Conservation (phyloP, 92 coral and sea anemone species). For the Porites divaricata region DNA sequence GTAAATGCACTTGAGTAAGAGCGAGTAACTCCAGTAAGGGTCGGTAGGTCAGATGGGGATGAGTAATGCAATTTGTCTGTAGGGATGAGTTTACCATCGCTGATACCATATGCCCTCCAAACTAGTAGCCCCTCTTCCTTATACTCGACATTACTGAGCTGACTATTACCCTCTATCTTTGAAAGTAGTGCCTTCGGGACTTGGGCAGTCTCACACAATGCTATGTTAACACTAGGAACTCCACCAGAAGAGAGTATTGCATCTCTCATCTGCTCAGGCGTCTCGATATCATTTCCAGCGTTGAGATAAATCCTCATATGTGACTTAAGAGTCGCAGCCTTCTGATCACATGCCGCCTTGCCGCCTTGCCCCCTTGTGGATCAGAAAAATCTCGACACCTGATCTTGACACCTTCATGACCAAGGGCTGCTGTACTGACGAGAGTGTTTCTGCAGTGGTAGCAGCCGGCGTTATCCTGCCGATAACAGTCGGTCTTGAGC, state of each 20-base stretch:
- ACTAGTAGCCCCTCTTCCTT: constrained; percentile 39
- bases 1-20: too few relatives aligned
- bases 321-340: too few relatives aligned
- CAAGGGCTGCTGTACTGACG: constrained; percentile 20
- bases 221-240: too few relatives aligned
- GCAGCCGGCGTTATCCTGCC: constrained; percentile 39
- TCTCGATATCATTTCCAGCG: too few relatives aligned
- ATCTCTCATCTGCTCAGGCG: too few relatives aligned
- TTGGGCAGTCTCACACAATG: too few relatives aligned
- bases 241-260: too few relatives aligned
- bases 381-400: constrained; percentile 50
- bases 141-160: constrained; percentile 59
- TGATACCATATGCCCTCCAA: constrained; percentile 29
- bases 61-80: not conserved
- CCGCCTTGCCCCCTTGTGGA: constrained; percentile 52
- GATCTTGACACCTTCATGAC: constrained; percentile 27
- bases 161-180: too few relatives aligned
- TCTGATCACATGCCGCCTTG: too few relatives aligned
- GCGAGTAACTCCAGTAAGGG: too few relatives aligned
- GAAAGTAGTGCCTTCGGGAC: too few relatives aligned
- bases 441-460: constrained; percentile 28
- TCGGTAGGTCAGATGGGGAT: constrained; percentile 22
- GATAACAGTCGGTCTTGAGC: constrained; percentile 10
- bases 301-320: too few relatives aligned
- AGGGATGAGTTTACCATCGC: constrained; percentile 34